Percentiles rank a stretch among this genome's conserved stretches.
Conservation (phyloP, 2,888 invertebrate species). For the Leptopilina drosophilae region DNA sequence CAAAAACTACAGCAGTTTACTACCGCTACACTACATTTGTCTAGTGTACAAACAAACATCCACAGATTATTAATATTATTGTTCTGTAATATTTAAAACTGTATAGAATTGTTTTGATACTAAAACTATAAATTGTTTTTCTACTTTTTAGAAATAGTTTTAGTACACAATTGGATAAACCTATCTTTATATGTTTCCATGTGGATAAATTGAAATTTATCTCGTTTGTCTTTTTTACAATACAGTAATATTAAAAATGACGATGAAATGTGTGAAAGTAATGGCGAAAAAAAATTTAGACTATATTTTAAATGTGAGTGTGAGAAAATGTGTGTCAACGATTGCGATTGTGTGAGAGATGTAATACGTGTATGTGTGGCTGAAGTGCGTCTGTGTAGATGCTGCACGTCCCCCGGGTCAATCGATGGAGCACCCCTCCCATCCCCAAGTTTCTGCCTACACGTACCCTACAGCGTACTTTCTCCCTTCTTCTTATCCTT, state of each 20-base stretch:
- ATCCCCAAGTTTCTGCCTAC: conserved; percentile 53
- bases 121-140: too few species aligned
- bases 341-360: background rate
- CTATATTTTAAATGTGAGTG: background rate
- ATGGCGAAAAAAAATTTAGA: background rate
- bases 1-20: too few species aligned
- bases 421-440: conserved; percentile 71
- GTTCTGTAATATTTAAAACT: too few species aligned
- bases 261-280: background rate
- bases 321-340: conserved; percentile 2
- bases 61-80: too few species aligned
- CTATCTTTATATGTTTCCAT: background rate
- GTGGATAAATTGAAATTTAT: background rate
- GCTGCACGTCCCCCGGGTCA: conserved; percentile 71
- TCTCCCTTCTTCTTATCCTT: conserved; percentile 50
- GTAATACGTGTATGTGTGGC: conserved; percentile 15
- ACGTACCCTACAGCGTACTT: conserved; percentile 51
- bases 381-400: conserved; percentile 43
- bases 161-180: too few species aligned
- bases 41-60: too few species aligned
- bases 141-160: too few species aligned
- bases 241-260: background rate
- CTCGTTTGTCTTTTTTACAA: background rate
- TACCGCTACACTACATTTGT: too few species aligned
- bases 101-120: too few species aligned